Percentiles rank a stretch among this genome's conserved stretches.
Evolutionary conservation across 2,113 vertebrate genomes (phyloP).

Genomic region (Ellobius talpinus): DNA sequence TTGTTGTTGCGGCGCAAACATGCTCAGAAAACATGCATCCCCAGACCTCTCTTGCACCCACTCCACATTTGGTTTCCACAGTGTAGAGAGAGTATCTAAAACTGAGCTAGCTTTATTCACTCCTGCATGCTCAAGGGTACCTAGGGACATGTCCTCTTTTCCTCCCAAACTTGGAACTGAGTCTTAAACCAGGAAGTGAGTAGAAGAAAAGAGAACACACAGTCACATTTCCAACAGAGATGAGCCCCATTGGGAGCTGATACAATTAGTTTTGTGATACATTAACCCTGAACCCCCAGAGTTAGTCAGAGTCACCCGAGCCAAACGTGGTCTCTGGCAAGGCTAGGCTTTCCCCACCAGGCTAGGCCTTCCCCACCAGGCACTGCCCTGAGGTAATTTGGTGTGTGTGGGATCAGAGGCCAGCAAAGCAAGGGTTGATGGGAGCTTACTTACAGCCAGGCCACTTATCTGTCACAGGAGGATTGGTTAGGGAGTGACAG

Average conservation of each 20-base stretch:
- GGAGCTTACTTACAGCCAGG: neutral
- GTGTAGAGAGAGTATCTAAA: neutral
- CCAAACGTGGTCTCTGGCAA: neutral
- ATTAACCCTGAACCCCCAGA: neutral
- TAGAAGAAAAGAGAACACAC: neutral
- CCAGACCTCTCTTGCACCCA: neutral
- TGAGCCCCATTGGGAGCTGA: too few species aligned
- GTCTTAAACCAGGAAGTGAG: neutral
- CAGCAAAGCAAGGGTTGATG: neutral
- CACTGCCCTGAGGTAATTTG: neutral
- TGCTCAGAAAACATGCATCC: neutral
- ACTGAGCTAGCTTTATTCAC: neutral
- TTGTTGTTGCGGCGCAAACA: neutral
- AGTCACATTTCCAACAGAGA: neutral
- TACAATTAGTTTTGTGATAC: neutral
- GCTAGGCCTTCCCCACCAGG: neutral
- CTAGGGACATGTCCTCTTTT: neutral
- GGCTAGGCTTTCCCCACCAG: neutral
- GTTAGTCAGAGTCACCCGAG: neutral
- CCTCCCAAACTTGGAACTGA: neutral
- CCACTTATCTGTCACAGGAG: neutral
- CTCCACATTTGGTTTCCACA: neutral
- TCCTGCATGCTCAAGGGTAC: neutral
- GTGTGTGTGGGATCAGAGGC: neutral
- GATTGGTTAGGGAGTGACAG: neutral